Evolutionary conservation across 2,797 vertebrate species (phyloP).

Genomic region (Psittacula echo): DNA sequence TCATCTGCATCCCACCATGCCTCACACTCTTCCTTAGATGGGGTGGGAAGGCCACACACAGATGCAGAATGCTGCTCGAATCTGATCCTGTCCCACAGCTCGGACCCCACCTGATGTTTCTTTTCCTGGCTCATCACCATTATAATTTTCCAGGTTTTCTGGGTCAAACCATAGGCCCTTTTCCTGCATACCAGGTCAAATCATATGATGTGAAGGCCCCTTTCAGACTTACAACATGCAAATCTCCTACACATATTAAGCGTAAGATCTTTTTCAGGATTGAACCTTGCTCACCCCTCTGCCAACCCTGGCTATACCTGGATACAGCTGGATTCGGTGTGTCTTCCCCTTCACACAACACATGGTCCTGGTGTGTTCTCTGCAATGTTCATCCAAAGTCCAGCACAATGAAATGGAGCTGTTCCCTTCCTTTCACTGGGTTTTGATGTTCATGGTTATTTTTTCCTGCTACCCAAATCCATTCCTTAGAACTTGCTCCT

Average conservation of each 20-base stretch:
- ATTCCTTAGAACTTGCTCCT: background rate
- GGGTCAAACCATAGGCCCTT: background rate
- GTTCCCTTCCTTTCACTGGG: rapidly evolving
- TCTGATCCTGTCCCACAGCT: background rate
- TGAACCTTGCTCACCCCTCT: background rate
- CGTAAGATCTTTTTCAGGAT: background rate
- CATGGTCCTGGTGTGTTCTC: background rate
- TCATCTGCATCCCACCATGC: background rate
- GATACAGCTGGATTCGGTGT: background rate
- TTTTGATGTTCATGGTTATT: background rate
- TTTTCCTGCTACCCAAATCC: background rate
- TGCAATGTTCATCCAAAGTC: background rate
- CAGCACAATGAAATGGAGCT: background rate
- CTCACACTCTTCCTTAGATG: background rate
- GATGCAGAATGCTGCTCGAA: background rate
- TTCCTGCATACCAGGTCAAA: background rate
- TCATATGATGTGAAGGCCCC: background rate
- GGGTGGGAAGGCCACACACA: background rate
- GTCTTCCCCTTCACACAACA: background rate
- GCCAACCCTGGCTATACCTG: background rate
- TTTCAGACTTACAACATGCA: background rate
- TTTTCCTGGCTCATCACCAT: background rate
- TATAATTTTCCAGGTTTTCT: background rate
- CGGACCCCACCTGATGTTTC: background rate
- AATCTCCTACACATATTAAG: background rate